These are phyloP conservation scores for Mesocricetus auratus DNA, from an alignment of 2,113 vertebrate species.

Conservation along the genomic window DNA sequence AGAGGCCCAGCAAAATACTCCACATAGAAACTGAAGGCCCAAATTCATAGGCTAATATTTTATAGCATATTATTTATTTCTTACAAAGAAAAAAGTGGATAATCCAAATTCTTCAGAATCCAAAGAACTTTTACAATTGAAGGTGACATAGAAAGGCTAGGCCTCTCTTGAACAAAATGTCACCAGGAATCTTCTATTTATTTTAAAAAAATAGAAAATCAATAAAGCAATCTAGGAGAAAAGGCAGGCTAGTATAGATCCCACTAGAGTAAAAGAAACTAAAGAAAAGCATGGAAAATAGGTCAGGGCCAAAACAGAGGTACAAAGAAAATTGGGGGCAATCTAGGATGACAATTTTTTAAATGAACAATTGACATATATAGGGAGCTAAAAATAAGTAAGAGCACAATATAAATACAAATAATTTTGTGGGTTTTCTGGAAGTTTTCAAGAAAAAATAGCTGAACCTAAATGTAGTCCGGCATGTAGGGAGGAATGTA, in stretches of 20 bases:
- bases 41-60: constrained; percentile 7
- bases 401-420: constrained; percentile 14
- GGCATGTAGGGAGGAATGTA: neutral
- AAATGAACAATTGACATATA: constrained; percentile 44
- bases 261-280: constrained; percentile 41
- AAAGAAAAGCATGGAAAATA: constrained; percentile 17
- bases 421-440: neutral
- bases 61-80: constrained; percentile 7
- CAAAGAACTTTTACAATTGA: constrained; percentile 11
- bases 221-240: constrained; percentile 36
- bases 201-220: constrained; percentile 2
- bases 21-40: neutral
- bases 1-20: neutral
- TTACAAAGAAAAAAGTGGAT: neutral
- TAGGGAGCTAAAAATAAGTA: constrained; percentile 49
- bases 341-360: constrained; percentile 8
- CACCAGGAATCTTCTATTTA: constrained; percentile 1
- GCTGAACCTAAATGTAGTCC: neutral
- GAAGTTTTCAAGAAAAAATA: constrained; percentile 33
- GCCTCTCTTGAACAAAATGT: constrained; percentile 50
- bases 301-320: neutral
- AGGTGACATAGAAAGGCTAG: neutral
- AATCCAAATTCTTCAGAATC: constrained; percentile 36
- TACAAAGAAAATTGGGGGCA: constrained; percentile 39
- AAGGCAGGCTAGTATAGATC: neutral